These are phyloP conservation scores for Xestia rhomboidea DNA, from an alignment of 2,888 invertebrate species.

Conservation along the genomic window DNA sequence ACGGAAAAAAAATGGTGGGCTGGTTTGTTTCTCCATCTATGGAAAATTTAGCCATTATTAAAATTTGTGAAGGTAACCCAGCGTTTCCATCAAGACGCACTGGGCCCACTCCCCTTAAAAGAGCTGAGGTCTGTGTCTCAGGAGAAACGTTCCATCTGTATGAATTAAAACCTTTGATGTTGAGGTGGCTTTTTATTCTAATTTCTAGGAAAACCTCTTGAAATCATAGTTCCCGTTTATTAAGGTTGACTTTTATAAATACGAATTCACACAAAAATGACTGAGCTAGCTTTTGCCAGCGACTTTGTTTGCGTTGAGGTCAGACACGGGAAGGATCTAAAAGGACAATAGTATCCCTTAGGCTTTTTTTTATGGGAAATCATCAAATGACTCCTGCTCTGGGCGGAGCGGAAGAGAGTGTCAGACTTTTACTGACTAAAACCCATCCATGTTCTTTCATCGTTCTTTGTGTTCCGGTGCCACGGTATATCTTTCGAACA, in stretches of 20 bases:
- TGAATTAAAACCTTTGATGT: background rate
- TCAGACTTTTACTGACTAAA: too few species aligned
- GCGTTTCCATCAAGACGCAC: background rate
- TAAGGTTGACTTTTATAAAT: background rate
- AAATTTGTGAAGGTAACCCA: background rate
- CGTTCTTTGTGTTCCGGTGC: too few species aligned
- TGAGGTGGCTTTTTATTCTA: background rate
- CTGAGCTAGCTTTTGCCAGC: too few species aligned
- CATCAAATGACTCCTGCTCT: too few species aligned
- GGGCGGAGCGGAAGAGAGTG: too few species aligned
- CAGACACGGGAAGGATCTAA: background rate
- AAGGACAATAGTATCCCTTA: too few species aligned
- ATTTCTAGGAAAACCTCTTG: background rate
- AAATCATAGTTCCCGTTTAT: background rate
- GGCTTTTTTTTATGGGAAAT: too few species aligned
- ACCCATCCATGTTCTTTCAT: too few species aligned
- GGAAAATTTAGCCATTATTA: background rate
- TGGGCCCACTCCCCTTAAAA: background rate
- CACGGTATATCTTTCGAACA: too few species aligned
- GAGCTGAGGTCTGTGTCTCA: background rate
- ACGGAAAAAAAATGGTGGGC: slow-evolving; percentile 14
- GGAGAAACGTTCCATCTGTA: background rate
- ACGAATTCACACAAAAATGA: background rate
- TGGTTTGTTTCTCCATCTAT: slow-evolving; percentile 28
- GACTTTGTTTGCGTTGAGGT: background rate